These are phyloP conservation scores for Cervus canadensis DNA, from an alignment of 2,113 vertebrate genomes.

Conservation along the genomic window DNA sequence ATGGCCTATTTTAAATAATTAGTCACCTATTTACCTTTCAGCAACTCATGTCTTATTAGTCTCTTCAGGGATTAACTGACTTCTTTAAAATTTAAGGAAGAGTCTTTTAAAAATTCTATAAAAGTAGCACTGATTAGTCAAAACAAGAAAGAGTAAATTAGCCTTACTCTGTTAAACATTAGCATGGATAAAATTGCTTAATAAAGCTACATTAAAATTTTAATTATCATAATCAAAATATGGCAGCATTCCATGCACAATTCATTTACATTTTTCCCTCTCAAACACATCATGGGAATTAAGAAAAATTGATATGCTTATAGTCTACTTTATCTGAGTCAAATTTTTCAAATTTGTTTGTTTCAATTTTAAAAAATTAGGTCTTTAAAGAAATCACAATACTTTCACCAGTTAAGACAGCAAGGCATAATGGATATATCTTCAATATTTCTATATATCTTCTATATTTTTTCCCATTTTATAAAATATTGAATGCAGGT, in stretches of 20 bases:
- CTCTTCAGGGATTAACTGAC: neutral
- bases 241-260: slow-evolving; percentile 18
- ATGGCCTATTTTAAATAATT: neutral
- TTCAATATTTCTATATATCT: neutral
- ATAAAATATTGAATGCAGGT: neutral
- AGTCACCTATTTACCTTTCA: slow-evolving; percentile 49
- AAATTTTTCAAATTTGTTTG: slow-evolving; percentile 3
- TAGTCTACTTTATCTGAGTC: neutral
- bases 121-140: slow-evolving; percentile 45
- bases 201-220: slow-evolving; percentile 51
- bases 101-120: slow-evolving; percentile 12
- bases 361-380: neutral
- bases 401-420: neutral
- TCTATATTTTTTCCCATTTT: neutral
- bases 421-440: neutral
- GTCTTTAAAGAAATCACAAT: neutral
- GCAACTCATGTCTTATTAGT: slow-evolving; percentile 23
- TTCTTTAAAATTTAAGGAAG: slow-evolving; percentile 43
- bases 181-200: slow-evolving; percentile 56
- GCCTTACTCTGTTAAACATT: slow-evolving; percentile 38
- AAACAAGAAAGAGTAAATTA: slow-evolving; percentile 50
- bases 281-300: neutral
- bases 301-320: slow-evolving; percentile 46
- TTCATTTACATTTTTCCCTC: slow-evolving; percentile 24
- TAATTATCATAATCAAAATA: slow-evolving; percentile 63